These are phyloP conservation scores for Anthonomus grandis DNA, from an alignment of 1,140 invertebrate genomes.

Conservation along the genomic window DNA sequence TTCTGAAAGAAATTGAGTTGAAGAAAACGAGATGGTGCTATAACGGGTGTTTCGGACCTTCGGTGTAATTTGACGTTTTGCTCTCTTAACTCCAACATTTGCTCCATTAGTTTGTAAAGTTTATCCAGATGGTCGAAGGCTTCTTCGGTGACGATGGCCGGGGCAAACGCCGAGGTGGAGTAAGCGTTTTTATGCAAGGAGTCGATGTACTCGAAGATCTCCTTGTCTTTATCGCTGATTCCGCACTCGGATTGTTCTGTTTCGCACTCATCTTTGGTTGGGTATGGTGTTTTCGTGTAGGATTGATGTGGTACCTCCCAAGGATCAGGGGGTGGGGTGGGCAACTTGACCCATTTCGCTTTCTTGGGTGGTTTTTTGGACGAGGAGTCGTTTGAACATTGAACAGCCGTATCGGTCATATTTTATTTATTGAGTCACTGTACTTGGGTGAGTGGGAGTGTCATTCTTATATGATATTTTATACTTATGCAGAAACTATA, in stretches of 20 bases:
- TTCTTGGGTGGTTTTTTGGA: slow-evolving; percentile 25
- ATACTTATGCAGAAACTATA: too few relatives aligned
- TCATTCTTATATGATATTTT: too few relatives aligned
- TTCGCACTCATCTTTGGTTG: not conserved
- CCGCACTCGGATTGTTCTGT: slow-evolving; percentile 5
- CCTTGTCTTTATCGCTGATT: slow-evolving; percentile 30
- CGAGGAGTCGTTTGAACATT: slow-evolving; percentile 5
- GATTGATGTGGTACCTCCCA: slow-evolving; percentile 1
- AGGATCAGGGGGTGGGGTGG: slow-evolving; percentile 45
- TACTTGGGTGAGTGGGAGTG: too few relatives aligned
- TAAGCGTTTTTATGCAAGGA: slow-evolving; percentile 32
- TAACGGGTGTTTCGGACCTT: too few relatives aligned
- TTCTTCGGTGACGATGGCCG: slow-evolving; percentile 55
- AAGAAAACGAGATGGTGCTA: too few relatives aligned
- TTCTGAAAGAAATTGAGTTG: slow-evolving; percentile 31
- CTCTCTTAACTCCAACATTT: slow-evolving; percentile 67
- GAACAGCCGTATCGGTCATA: too few relatives aligned
- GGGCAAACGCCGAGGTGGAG: slow-evolving; percentile 46
- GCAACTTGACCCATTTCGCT: slow-evolving; percentile 36
- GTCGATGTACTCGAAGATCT: slow-evolving; percentile 43
- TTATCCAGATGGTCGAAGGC: slow-evolving; percentile 74
- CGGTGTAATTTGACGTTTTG: slow-evolving; percentile 67
- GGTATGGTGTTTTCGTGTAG: not conserved
- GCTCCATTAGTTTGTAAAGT: slow-evolving; percentile 69
- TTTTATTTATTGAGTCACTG: too few relatives aligned